These are phyloP conservation scores for Cyanoderma ruficeps DNA, from an alignment of 2,113 vertebrate species.

Conservation along the genomic window DNA sequence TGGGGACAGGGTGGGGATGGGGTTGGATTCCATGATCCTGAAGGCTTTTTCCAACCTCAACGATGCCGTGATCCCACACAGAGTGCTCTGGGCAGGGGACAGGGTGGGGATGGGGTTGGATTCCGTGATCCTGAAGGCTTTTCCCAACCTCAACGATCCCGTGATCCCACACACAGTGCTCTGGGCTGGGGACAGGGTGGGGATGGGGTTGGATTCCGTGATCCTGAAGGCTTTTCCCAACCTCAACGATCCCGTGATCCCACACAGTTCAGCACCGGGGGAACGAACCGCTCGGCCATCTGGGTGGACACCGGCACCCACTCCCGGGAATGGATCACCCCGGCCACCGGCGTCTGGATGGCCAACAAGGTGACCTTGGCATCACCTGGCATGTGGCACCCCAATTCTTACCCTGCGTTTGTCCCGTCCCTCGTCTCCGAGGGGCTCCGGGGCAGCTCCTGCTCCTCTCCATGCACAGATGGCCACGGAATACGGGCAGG, in stretches of 20 bases:
- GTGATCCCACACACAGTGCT: too few relatives aligned
- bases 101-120: too few relatives aligned
- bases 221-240: neutral
- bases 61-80: too few relatives aligned
- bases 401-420: accelerated
- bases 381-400: neutral
- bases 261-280: slow-evolving; percentile 86
- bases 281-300: slow-evolving; percentile 74
- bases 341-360: slow-evolving; percentile 86
- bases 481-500: slow-evolving; percentile 72
- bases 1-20: too few relatives aligned
- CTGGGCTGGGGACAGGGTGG: neutral
- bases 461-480: slow-evolving; percentile 66
- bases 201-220: accelerated
- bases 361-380: slow-evolving; percentile 82
- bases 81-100: too few relatives aligned
- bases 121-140: too few relatives aligned
- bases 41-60: too few relatives aligned
- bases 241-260: accelerated
- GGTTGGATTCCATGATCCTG: too few relatives aligned
- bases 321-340: slow-evolving; percentile 91
- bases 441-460: accelerated
- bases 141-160: too few relatives aligned
- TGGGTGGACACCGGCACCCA: slow-evolving; percentile 93
- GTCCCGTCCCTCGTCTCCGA: accelerated